Conservation (phyloP, 2,113 vertebrate species). For the Urocynchramus pylzowi region DNA sequence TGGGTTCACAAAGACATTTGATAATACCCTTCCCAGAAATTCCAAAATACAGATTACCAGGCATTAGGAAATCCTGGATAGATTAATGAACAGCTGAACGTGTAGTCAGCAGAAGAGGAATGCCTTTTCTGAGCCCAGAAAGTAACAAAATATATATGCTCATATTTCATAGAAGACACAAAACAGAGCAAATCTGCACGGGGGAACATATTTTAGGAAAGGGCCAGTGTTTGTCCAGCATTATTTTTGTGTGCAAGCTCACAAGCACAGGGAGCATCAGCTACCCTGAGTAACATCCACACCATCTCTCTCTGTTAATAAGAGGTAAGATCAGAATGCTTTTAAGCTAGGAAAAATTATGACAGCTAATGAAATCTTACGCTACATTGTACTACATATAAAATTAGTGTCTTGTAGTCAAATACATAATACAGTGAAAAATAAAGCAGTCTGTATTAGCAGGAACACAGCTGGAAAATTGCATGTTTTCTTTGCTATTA, state of each 20-base stretch:
- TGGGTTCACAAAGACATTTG: not conserved
- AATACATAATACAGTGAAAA: not conserved
- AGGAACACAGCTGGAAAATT: not conserved
- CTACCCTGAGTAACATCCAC: not conserved
- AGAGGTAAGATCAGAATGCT: not conserved
- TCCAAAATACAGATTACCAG: not conserved
- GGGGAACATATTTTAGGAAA: fast-evolving
- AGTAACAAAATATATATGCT: not conserved
- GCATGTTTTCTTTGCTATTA: not conserved
- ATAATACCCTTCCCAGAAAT: not conserved
- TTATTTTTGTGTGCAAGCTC: not conserved
- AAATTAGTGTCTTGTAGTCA: not conserved
- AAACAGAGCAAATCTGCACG: not conserved
- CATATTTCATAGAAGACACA: not conserved
- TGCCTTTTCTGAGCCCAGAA: not conserved
- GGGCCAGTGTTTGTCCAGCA: fast-evolving
- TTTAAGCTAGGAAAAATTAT: not conserved
- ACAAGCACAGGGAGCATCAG: not conserved
- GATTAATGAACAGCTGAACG: not conserved
- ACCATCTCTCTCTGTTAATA: not conserved
- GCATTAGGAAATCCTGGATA: not conserved
- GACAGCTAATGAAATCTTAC: not conserved
- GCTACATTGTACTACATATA: not conserved
- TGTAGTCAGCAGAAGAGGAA: not conserved
- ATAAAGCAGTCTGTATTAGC: not conserved